These are phyloP conservation scores for Anniella stebbinsi DNA, from an alignment of 2,797 vertebrate genomes.

Conservation along the genomic window DNA sequence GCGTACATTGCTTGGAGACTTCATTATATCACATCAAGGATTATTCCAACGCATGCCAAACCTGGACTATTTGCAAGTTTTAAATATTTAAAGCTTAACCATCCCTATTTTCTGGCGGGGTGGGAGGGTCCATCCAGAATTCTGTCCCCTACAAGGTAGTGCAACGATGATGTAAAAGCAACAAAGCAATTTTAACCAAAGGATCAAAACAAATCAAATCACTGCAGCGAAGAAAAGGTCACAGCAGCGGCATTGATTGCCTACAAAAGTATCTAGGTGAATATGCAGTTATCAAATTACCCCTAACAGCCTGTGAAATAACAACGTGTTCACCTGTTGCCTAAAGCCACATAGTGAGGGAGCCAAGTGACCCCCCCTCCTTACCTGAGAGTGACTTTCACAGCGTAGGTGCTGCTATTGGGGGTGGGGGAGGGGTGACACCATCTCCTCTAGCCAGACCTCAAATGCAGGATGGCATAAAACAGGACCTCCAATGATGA, in stretches of 20 bases:
- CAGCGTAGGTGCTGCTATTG: no score
- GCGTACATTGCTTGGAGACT: no score
- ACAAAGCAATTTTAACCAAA: neutral
- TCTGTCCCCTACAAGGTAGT: neutral
- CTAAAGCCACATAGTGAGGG: neutral
- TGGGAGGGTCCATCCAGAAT: neutral
- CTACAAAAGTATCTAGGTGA: neutral
- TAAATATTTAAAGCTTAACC: neutral
- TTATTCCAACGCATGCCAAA: no score
- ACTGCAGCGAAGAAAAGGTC: neutral
- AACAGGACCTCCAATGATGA: no score
- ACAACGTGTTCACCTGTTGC: neutral
- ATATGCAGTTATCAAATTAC: slow-evolving; percentile 1
- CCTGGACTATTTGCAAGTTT: no score
- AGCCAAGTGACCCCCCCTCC: neutral
- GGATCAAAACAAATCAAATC: neutral
- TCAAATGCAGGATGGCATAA: no score
- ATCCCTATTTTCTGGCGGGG: no score
- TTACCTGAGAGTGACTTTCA: no score
- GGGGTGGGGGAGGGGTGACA: no score
- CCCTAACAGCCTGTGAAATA: neutral
- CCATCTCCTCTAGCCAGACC: no score
- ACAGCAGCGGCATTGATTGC: neutral
- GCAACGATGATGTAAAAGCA: neutral
- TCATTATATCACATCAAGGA: no score